Evolutionary conservation across 2,888 invertebrate species (phyloP), one percentile per base, ranked within the genome.

Genomic region (Lasius platythorax): DNA sequence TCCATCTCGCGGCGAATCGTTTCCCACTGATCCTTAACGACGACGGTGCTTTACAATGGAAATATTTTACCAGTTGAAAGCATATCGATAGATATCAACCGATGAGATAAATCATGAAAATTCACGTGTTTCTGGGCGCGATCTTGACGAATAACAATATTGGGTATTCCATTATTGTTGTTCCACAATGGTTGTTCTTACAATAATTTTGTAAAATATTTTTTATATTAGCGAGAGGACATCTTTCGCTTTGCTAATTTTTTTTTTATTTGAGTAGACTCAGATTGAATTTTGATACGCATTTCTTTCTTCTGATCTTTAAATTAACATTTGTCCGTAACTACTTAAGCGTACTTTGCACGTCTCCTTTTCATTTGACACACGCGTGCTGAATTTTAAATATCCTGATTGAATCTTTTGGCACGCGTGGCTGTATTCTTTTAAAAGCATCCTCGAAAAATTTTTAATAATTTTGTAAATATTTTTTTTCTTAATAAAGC

Each of bases 1-100:
- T 90, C 92, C 89, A 90, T 90, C 89, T 87, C 70, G 86, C 76
- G 70, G 84, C 63, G 89, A 87, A 90, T 92, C 87, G 87, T 87
- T 92, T 92, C 91, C 86, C 90, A 89, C 87, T 89, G 87, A 89
- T 90, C 85, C 72, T 67, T 83, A 88, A 86, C 85, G 73, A 50
- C 79, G 73, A 46, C 28, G 79, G 18, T 79, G 46, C 23, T 50
- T 72, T 63, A n/a, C 46, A 79, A 79, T 63, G 68, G 86, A 88
- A 90, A 79, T 78, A 75, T 63, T 72, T 61, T 33, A 37, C 46
- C 15, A 81, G 61, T 63, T 73, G 50, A 28, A 73, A 81, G 50
- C 28, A 28, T 28, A 37, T 12, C 43, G 70, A 68, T 43, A 33
- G 15, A 61, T 58, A 46, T 6, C 33, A 33, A 43, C 46, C 23